Evolutionary conservation across 2,888 invertebrate species (phyloP).

Genomic region (Zonitis immaculata): DNA sequence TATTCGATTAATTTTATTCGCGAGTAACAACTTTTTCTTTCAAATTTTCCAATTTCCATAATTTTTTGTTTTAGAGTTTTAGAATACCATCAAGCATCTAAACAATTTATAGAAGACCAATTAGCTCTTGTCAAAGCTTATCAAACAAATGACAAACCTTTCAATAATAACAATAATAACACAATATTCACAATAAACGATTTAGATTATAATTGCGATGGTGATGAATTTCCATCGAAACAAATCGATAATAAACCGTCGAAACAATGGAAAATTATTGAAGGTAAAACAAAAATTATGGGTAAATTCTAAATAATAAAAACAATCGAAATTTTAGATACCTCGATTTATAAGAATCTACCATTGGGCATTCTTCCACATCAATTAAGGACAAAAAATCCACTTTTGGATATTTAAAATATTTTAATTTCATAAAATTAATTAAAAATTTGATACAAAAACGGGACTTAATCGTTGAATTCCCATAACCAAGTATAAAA

Average conservation of each 20-base stretch:
- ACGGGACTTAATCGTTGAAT: background rate
- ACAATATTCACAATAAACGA: slow-evolving; percentile 20
- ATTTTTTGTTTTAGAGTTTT: slow-evolving; percentile 9
- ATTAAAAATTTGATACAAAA: background rate
- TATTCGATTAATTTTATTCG: slow-evolving; percentile 11
- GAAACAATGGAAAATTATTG: slow-evolving; percentile 22
- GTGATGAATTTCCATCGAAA: background rate
- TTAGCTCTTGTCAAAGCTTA: background rate
- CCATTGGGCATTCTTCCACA: slow-evolving; percentile 35
- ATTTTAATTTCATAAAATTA: background rate
- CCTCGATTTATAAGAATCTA: slow-evolving; percentile 26
- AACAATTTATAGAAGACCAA: slow-evolving; percentile 8
- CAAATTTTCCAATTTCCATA: too few species aligned
- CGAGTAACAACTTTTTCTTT: slow-evolving; percentile 7
- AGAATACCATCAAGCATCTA: slow-evolving; percentile 11
- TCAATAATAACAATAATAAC: too few species aligned
- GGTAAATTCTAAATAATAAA: too few species aligned
- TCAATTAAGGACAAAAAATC: slow-evolving; percentile 20
- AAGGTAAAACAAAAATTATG: slow-evolving; percentile 22
- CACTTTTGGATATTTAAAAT: slow-evolving; percentile 4
- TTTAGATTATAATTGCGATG: slow-evolving; percentile 10
- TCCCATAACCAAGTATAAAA: background rate
- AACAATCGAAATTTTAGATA: slow-evolving; percentile 30
- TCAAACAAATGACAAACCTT: background rate
- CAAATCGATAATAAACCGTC: background rate